Evolutionary conservation across 37 sponge, comb jelly and placozoan genomes (phyloP), one percentile per base, ranked within the genome.

Genomic region (Eunapius fragilis): DNA sequence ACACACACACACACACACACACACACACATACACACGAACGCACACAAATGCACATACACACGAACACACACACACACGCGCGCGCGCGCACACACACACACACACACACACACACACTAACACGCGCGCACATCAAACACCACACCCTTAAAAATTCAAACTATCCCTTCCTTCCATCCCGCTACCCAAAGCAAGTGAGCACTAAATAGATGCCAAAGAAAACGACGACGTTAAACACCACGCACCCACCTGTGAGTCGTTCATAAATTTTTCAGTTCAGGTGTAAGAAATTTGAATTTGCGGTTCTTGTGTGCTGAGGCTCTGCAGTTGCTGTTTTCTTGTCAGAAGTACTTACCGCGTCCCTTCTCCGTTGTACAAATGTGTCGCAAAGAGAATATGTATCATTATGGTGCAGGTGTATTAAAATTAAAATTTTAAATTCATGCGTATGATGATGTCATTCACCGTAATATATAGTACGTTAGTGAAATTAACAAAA

Each of bases 91-190:
- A 45, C 47, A 9, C 47, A 45, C 47, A 45, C 47, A 45, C 47
- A 45, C 9, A 11, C 78, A 33, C 76, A 17, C 76, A 75, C 13
- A 17, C 76, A 75, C 76, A 75, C 76, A 75, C 76, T 30, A 9
- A 45, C 76, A 17, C 76, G 36, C 76, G 31, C 76, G 10, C 76
- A 31, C 76, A 77, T 58, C 58, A 12, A 17, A 19, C 17, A 17
- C 58, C 77, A 77, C 81, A 80, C 81, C 25, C 48, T 47, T 58
- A 79, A 47, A 79, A 58, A 38, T 68, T 67, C 81, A 23, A 26
- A 67, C 28, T 17, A 12, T 11, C 58, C 22, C 58, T 17, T 19
- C 58, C 22, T 19, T 4, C 58, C 1, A 4, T 45, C 9, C 47
- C 9, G 47, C 9, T 9, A 4, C 47, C 47, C 9, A 45, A 45